Evolutionary conservation across 2,797 vertebrate genomes (phyloP), one percentile per base, ranked within the genome.

Genomic region (Pseudochromis fuscus): DNA sequence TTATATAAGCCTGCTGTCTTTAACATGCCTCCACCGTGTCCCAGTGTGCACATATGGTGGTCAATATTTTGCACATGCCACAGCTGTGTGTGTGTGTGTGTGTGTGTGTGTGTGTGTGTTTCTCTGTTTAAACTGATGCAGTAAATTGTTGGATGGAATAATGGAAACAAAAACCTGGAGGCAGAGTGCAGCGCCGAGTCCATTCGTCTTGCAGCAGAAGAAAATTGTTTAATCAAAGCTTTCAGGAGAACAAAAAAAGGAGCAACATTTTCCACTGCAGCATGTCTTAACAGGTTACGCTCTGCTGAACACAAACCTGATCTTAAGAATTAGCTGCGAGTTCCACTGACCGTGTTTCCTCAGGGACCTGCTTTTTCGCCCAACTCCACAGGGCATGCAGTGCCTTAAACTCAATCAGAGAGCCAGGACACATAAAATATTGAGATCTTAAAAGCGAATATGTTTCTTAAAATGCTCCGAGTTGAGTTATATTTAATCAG

Each of bases 361-460:
- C 2, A 60, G 88, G 85, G 85, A 87, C 73, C 44, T 21, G 80
- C 87, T 75, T 87, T 81, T 83, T 75, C 64, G 18, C 13, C 80
- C 49, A 46, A 71, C 81, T 87, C 82, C 65, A 44, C 53, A 4
- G 55, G 79, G 72, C 85, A 50, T 61, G 66, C 23, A 67, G 82
- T n/a, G 82, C 84, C 86, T 87, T 75, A 44, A 79, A 82, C 87
- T 86, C 89, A 85, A 87, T 89, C 90, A 84, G 59, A 83, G 77
- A 69, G 82, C 76, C 87, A 77, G 90, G 80, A 75, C 80, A 15
- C 88, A 92, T 93, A 16, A 93, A 94, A 92, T 93, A 94, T 93
- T 94, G 40, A 93, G 78, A 86, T 88, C 91, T 90, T 93, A 93
- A 93, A 91, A 94, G 93, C 86, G 57, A 89, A 90, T 84, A 76